Evolutionary conservation across 2,113 vertebrate species (phyloP).

Genomic region (human (Homo sapiens)): GRCh38 chr15:71438501-71439000

Average conservation of each 20-base stretch:
- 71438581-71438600: not conserved
- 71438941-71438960: not conserved
- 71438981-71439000: not conserved
- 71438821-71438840: not conserved
- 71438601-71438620: not conserved
- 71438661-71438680: not conserved
- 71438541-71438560: not conserved
- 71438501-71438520: constrained; percentile 40
- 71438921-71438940: not conserved
- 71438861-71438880: not conserved
- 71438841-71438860: not conserved
- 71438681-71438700: not conserved
- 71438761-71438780: not conserved
- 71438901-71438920: not conserved
- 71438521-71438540: not conserved
- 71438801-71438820: not conserved
- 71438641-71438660: not conserved
- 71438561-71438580: not conserved
- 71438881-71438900: not conserved
- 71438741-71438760: not conserved
- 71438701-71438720: not conserved
- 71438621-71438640: not conserved
- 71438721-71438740: not conserved
- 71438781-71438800: not conserved
- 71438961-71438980: not conserved